phyloP scores from a whole-genome alignment of 2,888 invertebrate species.

The Leucophenga montana region DNA sequence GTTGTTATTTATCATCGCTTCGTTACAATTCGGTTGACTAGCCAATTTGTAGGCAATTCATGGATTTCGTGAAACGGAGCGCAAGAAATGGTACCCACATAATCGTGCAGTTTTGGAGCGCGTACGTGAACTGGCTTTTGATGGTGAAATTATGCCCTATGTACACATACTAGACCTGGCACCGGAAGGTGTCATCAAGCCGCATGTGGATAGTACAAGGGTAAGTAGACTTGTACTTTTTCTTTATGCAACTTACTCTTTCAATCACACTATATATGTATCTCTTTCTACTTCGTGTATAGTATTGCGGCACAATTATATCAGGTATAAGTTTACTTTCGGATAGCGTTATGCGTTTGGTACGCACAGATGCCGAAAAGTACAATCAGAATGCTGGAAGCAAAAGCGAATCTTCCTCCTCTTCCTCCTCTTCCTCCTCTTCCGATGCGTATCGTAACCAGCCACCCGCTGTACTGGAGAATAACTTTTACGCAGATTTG shows the following conservation, averaged over 20 bases:
- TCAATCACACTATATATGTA: too few relatives aligned
- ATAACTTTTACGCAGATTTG: constrained; percentile 80
- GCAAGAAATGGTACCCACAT: constrained; percentile 82
- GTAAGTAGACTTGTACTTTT: constrained; percentile 75
- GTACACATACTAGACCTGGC: constrained; percentile 96
- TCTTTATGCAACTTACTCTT: too few relatives aligned
- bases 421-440: too few relatives aligned
- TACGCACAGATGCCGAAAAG: constrained; percentile 76
- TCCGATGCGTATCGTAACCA: constrained; percentile 59
- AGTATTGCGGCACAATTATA: constrained; percentile 97
- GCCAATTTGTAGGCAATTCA: constrained; percentile 88
- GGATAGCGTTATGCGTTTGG: constrained; percentile 90
- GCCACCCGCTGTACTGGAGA: constrained; percentile 70
- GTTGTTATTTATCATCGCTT: too few relatives aligned
- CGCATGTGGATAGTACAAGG: constrained; percentile 94
- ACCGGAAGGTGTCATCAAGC: constrained; percentile 93
- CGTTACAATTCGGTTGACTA: neutral
- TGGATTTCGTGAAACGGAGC: constrained; percentile 95
- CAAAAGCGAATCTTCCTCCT: too few relatives aligned
- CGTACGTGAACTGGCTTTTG: constrained; percentile 81
- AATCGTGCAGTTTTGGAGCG: constrained; percentile 82
- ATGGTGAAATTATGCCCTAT: constrained; percentile 79
- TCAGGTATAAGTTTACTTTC: constrained; percentile 91
- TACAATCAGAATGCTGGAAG: constrained; percentile 51
- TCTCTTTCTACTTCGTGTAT: constrained; percentile 54